Evolutionary conservation across 2,113 vertebrate genomes (phyloP).

Genomic region (Archilochus colubris): DNA sequence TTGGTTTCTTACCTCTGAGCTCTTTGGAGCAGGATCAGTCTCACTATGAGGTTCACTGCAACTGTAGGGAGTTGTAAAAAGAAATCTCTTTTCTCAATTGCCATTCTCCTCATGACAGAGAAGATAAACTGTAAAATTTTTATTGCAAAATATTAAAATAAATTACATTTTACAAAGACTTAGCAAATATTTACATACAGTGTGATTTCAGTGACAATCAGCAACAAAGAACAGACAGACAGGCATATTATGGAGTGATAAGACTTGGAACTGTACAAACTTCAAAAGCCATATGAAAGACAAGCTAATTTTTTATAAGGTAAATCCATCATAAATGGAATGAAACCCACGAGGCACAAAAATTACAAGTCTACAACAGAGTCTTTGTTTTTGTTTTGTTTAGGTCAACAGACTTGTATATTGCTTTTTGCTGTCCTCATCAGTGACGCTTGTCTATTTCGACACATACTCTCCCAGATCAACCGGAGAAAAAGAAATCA

Average conservation of each 20-base stretch:
- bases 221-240: conserved; percentile 49
- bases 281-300: conserved; percentile 26
- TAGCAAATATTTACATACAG: conserved; percentile 75
- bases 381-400: neutral
- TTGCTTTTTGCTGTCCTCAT: conserved; percentile 51
- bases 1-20: neutral
- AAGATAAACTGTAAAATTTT: conserved; percentile 61
- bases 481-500: conserved; percentile 17
- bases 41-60: neutral
- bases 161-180: conserved; percentile 79
- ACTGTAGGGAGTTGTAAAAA: neutral
- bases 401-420: conserved; percentile 22
- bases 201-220: conserved; percentile 71
- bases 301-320: neutral
- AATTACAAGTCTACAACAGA: neutral
- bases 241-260: conserved; percentile 47
- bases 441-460: neutral
- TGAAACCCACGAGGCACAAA: conserved; percentile 24
- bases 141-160: conserved; percentile 85
- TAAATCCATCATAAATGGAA: conserved; percentile 44
- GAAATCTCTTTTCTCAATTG: neutral
- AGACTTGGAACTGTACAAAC: conserved; percentile 26
- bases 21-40: neutral
- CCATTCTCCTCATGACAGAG: neutral
- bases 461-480: conserved; percentile 23